Base-by-base conservation (phyloP, 2,888 invertebrate genomes). In the Catocala sponsa region DNA sequence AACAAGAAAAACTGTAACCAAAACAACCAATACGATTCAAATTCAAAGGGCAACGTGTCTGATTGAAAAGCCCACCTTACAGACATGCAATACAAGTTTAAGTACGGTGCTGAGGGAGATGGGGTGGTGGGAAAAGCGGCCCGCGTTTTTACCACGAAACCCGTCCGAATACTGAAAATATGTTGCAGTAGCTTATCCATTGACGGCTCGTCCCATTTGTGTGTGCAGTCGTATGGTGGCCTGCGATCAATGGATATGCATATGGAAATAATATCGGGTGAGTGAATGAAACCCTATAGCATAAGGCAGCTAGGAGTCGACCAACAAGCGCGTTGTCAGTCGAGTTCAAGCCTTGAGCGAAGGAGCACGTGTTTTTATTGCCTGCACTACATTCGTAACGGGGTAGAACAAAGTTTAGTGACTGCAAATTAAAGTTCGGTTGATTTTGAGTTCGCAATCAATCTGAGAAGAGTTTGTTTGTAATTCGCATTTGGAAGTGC, bases 11-110 rank as follows among this genome's bases (percentile, higher is more conserved):
- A 72, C 65, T 70, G 42, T 48, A 65, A 70, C 68, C 65, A 71
- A 77, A 72, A 72, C 72, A 67, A 65, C 55, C 58, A 61, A 74
- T 72, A 68, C 70, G 65, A 67, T 69, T 66, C 63, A 69, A 65
- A 72, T 66, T 77, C 70, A 81, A 82, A 80, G 77, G 78, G 72
- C 78, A 79, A 80, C 75, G 82, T 84, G 83, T 82, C 82, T 85
- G 85, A 88, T 90, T 90, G 87, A 91, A 91, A 89, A 90, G 86
- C 85, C 82, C 80, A 86, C 86, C 86, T 87, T 85, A 83, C 88
- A 89, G 87, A 88, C 90, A 86, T 88, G 89, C 89, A 87, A 89
- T 85, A 89, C 85, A 86, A 83, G 81, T 86, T 86, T 82, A 85
- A 85, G 82, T 81, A 85, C 81, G 79, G 65, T 68, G 78, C 78